Evolutionary conservation across 2,888 invertebrate genomes (phyloP), one percentile per base, ranked within the genome.

Genomic region (Agrotis clavis): DNA sequence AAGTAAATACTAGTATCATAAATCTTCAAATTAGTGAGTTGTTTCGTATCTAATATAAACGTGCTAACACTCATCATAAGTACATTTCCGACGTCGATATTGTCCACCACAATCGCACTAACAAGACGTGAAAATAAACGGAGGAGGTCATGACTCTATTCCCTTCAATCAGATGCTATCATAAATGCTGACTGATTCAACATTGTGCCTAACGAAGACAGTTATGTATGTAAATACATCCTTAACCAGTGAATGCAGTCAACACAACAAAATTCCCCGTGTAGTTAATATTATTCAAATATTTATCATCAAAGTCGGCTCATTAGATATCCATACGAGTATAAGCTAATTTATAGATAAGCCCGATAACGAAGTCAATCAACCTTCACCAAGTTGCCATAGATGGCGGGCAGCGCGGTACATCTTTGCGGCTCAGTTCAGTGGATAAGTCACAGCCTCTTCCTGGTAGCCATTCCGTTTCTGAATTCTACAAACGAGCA

Each of bases 401-500:
- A 92, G 89, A 92, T 89, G 92, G 93, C 66, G 69, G 71, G 71
- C 73, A 76, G 78, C 84, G 87, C 84, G 87, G 92, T 89, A 92
- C 91, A 93, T 93, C 93, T 93, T 91, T 91, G 90, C 88, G 82
- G 90, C 87, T 88, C 87, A 88, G 87, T 88, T 89, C 90, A 88
- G 89, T 91, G 91, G 92, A 92, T 94, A 94, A 93, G 92, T 93
- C 94, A 94, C 92, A 89, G 91, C 80, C 85, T 87, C 91, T 94
- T 94, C 93, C 92, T 92, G 92, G 93, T 93, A 92, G 90, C 90
- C 89, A 90, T 91, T 93, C 91, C 88, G 91, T 93, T 93, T 93
- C 92, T 92, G 89, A 93, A 93, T 93, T 91, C 93, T 93, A 92
- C 92, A 94, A 94, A 94, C 94, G 92, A 94, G 94, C 93, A 94